Evolutionary conservation across 2,888 invertebrate genomes (phyloP).

Genomic region (Venusia cambrica): DNA sequence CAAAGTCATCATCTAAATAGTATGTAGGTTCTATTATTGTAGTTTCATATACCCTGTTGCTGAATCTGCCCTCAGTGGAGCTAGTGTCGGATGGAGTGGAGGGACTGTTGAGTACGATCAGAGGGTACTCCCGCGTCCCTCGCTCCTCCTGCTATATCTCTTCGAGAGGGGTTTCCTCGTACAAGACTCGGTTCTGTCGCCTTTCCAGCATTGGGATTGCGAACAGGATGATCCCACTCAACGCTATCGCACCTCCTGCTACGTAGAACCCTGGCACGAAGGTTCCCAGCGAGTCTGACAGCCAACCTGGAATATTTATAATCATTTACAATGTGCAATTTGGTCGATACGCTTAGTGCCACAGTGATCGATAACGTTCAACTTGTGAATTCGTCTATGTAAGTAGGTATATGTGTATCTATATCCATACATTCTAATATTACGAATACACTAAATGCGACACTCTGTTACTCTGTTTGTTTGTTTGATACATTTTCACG

Average conservation of each 20-base stretch:
- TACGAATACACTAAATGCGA: no score
- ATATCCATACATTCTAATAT: no score
- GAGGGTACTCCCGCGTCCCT: conserved; percentile 41
- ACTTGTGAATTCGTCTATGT: no score
- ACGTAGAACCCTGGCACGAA: conserved; percentile 94
- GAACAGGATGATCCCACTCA: conserved; percentile 94
- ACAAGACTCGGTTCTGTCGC: conserved; percentile 42
- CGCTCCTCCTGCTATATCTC: conserved; percentile 66
- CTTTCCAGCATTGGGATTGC: conserved; percentile 87
- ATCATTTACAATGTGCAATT: no score
- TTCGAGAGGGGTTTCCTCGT: conserved; percentile 54
- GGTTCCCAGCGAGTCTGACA: conserved; percentile 88
- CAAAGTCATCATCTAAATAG: conserved; percentile 49
- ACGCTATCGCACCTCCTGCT: conserved; percentile 91
- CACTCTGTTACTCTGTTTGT: no score
- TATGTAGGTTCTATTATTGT: conserved; percentile 59
- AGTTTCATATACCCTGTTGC: conserved; percentile 73
- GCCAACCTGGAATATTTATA: conserved; percentile 82
- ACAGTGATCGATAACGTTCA: no score
- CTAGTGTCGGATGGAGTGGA: conserved; percentile 60
- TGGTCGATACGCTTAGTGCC: no score
- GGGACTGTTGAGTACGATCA: conserved; percentile 70
- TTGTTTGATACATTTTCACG: no score
- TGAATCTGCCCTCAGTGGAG: conserved; percentile 57
- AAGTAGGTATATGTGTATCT: no score